Evolutionary conservation across 2,888 invertebrate genomes (phyloP), one percentile per base, ranked within the genome.

Genomic region (Drosophila bunnanda): DNA sequence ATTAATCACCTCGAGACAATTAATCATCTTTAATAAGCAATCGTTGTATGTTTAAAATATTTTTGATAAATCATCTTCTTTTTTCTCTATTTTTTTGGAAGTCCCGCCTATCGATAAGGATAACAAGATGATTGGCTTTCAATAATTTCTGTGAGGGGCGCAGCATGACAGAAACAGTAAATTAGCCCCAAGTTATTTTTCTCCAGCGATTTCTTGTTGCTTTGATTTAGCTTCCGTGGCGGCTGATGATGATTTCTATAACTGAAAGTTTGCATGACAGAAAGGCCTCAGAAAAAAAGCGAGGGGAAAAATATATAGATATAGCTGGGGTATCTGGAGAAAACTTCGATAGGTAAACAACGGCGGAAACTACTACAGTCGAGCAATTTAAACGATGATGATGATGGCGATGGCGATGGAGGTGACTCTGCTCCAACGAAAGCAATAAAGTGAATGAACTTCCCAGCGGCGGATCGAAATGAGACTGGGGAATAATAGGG

Each of bases 191-290:
- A 53, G 55, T 39, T 76, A 54, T 50, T 39, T 65, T 65, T 54
- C 41, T 61, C 58, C 50, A 32, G 13, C 13, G 34, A 36, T 43
- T 61, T 64, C 70, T 56, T 46, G 41, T 52, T 75, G 52, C 55
- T 55, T 56, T 58, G 52, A 65, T 55, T 59, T 61, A 32, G 86
- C 72, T 84, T 78, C 82, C 82, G 84, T 78, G 76, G 66, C 70
- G 15, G 48, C 25, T 64, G 66, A 58, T 60, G 65, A 74, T 74
- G 76, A 61, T 72, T 77, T 74, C 56, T 69, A 61, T 73, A 79
- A 70, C 76, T 72, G 84, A 83, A 83, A 79, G 83, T 80, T 80
- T 70, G 70, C 73, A 74, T 77, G 75, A 73, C 80, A 72, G 53
- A 59, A 67, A 50, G 28, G 62, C 28, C 60, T 22, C 48, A 20